Evolutionary conservation across 2,113 vertebrate genomes (phyloP), one percentile per base, ranked within the genome.

Genomic region (Erythrolamprus reginae): DNA sequence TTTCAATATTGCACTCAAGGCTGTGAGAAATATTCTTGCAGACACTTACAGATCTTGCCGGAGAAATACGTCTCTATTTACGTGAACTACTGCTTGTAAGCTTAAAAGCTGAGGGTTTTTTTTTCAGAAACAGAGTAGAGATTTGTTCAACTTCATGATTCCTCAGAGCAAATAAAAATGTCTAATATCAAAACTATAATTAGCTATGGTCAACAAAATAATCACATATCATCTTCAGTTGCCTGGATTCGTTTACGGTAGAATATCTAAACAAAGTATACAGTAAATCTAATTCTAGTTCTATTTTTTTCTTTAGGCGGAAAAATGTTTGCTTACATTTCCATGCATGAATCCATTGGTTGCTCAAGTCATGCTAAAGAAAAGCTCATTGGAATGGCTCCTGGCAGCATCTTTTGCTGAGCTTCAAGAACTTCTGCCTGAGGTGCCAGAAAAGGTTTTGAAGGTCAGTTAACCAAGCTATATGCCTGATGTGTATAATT

Each of bases 331-430:
- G 88, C 95, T 98, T 89, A 91, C 95, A 89, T 99, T 99, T 95
- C 98, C 99, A 2, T 97, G 97, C 95, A 93, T 99, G 88, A 99
- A 97, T 94, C 98, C 98, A 87, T 92, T 99, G 92, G 98, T 98
- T 88, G 97, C 98, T 94, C 98, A 99, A 94, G 95, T 98, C 10
- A 98, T 99, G 98, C 92, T 99, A 93, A 97, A 91, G 89, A 98
- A 97, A 95, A 96, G 92, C 10, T 97, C 98, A 1, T 33, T 98
- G 93, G 95, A 95, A n/a, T 98, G 96, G 95, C 96, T 99, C 53
- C 95, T 99, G 92, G 92, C 92, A 93, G 98, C 98, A 93, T 95
- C 97, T 21, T 93, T 97, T 90, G 38, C 95, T 88, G 96, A 98
- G 95, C 97, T 99, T 84, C 95, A 97, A 87, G 93, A 97, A 92